phyloP scores from a whole-genome alignment of 2,888 invertebrate genomes.

The Erebia epiphron region DNA sequence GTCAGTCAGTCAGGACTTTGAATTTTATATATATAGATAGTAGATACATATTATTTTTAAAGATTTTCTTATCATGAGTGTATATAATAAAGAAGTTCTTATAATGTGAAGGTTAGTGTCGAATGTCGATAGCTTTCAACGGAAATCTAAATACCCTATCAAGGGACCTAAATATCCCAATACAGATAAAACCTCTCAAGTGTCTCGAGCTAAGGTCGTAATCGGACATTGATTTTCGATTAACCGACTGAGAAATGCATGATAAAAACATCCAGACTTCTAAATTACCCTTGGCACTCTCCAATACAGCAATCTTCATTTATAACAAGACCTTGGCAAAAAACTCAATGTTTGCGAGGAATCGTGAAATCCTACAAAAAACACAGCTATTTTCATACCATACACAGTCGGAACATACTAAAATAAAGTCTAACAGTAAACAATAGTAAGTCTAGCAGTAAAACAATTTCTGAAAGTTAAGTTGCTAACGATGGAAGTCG shows the following conservation, averaged over 20 bases:
- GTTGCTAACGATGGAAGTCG: too few relatives aligned
- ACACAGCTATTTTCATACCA: background rate
- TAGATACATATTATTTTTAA: too few relatives aligned
- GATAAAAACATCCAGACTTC: constrained; percentile 19
- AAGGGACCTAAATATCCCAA: constrained; percentile 4
- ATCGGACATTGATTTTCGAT: constrained; percentile 24
- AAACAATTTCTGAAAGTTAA: too few relatives aligned
- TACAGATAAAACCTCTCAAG: constrained; percentile 10
- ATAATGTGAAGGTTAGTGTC: background rate
- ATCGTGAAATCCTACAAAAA: background rate
- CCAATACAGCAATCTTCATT: constrained; percentile 6
- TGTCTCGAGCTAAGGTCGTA: constrained; percentile 1
- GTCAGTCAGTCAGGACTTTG: too few relatives aligned
- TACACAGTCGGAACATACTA: too few relatives aligned
- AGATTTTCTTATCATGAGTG: background rate
- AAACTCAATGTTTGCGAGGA: constrained; percentile 1
- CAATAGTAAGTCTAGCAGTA: too few relatives aligned
- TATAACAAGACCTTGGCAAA: constrained; percentile 4
- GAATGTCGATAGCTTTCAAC: background rate
- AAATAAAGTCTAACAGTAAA: too few relatives aligned
- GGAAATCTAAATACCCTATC: background rate
- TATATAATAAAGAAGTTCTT: background rate
- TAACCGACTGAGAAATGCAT: constrained; percentile 13
- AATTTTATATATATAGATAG: too few relatives aligned
- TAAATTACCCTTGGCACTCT: constrained; percentile 15